phyloP scores from a whole-genome alignment of 1,140 invertebrate species.

The Dufourea novaeangliae region DNA sequence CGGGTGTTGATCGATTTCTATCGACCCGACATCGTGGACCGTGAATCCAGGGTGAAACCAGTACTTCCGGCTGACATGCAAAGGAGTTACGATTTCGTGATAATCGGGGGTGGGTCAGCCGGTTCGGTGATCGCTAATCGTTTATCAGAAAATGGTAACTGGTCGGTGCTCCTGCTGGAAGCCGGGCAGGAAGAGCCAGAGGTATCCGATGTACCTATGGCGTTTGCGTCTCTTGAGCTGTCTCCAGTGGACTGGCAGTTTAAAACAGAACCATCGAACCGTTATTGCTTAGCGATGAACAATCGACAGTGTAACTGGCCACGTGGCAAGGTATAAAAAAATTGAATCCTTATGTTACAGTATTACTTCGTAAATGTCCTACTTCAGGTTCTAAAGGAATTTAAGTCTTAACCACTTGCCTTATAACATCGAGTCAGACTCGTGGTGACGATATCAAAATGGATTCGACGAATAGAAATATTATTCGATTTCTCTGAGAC shows the following conservation, averaged over 20 bases:
- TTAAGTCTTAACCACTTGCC: no score
- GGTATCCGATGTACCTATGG: constrained; percentile 87
- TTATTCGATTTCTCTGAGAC: no score
- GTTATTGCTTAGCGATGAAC: constrained; percentile 86
- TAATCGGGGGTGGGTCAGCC: constrained; percentile 92
- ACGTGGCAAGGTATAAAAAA: constrained; percentile 84
- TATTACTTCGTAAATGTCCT: no score
- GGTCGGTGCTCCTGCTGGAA: constrained; percentile 90
- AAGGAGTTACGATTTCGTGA: constrained; percentile 87
- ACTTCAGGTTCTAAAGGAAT: no score
- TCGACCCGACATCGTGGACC: constrained; percentile 87
- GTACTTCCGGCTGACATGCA: constrained; percentile 79
- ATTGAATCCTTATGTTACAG: no score
- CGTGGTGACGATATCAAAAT: no score
- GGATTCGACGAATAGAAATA: no score
- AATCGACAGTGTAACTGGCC: constrained; percentile 87
- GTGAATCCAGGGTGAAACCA: constrained; percentile 82
- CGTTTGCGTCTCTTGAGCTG: no score
- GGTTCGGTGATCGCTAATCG: constrained; percentile 91
- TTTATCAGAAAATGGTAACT: constrained; percentile 86
- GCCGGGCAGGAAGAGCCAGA: constrained; percentile 90
- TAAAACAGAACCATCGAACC: constrained; percentile 86
- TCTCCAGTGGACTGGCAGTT: constrained; percentile 94
- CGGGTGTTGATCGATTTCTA: neutral
- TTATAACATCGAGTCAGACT: no score